Evolutionary conservation across 2,888 invertebrate species (phyloP).

Genomic region (Rhogogaster chlorosoma): DNA sequence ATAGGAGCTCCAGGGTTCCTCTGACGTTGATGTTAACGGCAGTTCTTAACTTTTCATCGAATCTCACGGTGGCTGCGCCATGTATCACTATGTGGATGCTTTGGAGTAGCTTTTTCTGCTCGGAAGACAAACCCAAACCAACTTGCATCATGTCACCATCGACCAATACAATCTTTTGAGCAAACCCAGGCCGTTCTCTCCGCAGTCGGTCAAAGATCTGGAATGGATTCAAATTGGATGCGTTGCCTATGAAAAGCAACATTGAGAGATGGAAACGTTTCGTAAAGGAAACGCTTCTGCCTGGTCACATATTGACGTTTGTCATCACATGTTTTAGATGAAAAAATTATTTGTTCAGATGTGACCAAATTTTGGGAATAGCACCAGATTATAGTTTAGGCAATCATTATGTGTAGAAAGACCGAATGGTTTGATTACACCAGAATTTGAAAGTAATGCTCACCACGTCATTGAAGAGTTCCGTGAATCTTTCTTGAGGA

Average conservation of each 20-base stretch:
- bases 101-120: slow-evolving; percentile 78
- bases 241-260: background rate
- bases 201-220: slow-evolving; percentile 80
- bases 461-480: slow-evolving; percentile 72
- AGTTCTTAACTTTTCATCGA: slow-evolving; percentile 84
- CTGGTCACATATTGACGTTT: background rate
- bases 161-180: slow-evolving; percentile 80
- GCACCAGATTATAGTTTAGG: background rate
- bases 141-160: slow-evolving; percentile 79
- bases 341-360: background rate
- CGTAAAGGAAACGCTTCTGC: background rate
- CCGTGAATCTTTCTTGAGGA: slow-evolving; percentile 69
- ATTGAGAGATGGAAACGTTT: background rate
- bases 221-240: slow-evolving; percentile 55
- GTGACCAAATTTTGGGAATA: background rate
- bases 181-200: slow-evolving; percentile 77
- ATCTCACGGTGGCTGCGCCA: slow-evolving; percentile 87
- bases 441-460: slow-evolving; percentile 55
- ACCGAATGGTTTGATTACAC: background rate
- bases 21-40: slow-evolving; percentile 86
- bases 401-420: background rate
- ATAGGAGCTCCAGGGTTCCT: slow-evolving; percentile 83
- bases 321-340: background rate
- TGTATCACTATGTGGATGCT: slow-evolving; percentile 86
- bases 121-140: slow-evolving; percentile 79